Evolutionary conservation across 2,113 vertebrate genomes (phyloP).

Genomic region (Ciconia stormi): DNA sequence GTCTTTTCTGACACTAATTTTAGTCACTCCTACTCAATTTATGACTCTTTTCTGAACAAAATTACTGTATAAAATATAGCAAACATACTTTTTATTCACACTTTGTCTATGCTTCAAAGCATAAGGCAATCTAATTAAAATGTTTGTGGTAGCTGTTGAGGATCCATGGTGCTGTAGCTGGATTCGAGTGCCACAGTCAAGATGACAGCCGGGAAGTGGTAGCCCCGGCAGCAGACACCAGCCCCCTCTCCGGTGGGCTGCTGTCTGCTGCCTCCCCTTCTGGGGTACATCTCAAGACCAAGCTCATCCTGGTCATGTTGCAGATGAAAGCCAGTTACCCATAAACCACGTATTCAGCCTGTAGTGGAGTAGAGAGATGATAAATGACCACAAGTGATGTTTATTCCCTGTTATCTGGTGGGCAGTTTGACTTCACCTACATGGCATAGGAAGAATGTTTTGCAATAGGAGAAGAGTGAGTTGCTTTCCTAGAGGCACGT

Average conservation of each 20-base stretch:
- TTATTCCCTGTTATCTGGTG: background rate
- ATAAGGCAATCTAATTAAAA: background rate
- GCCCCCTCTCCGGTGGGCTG: background rate
- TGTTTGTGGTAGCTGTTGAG: background rate
- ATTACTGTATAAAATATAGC: background rate
- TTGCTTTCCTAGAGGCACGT: background rate
- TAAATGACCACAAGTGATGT: background rate
- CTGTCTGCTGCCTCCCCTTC: background rate
- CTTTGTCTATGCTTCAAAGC: background rate
- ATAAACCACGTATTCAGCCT: background rate
- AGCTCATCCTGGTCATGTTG: background rate
- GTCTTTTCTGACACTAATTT: background rate
- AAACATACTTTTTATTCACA: background rate
- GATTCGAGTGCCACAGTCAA: rapidly evolving
- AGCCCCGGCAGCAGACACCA: too few relatives aligned
- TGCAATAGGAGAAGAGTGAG: background rate
- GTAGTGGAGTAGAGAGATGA: background rate
- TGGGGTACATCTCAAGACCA: background rate
- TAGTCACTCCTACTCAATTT: background rate
- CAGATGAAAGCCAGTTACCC: background rate
- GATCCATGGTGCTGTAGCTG: background rate
- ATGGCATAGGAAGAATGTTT: background rate
- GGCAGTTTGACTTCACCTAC: background rate
- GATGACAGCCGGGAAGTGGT: background rate
- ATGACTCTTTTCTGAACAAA: background rate